Percentiles rank a stretch among this genome's conserved stretches.
Evolutionary conservation across 2,797 vertebrate genomes (phyloP).

Genomic region (Forpus xanthops): DNA sequence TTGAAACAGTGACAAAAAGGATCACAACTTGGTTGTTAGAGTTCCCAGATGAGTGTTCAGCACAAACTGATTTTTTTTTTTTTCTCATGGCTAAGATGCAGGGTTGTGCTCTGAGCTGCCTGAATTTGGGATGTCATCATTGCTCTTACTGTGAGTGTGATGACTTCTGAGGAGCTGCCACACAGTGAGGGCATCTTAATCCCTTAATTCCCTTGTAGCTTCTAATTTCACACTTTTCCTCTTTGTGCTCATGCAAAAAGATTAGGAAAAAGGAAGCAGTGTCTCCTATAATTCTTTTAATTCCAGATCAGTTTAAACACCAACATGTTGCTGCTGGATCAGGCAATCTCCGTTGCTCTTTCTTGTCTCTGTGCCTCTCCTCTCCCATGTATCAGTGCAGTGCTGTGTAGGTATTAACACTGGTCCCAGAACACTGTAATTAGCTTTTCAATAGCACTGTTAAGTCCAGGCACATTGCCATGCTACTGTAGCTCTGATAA

Average conservation of each 20-base stretch:
- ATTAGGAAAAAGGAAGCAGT: neutral
- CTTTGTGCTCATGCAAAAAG: neutral
- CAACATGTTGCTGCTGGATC: neutral
- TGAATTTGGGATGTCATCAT: neutral
- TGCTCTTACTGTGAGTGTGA: neutral
- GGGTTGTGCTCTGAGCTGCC: neutral
- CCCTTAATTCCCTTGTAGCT: neutral
- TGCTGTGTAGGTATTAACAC: neutral
- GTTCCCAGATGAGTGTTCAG: neutral
- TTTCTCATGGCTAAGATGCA: neutral
- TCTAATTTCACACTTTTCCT: neutral
- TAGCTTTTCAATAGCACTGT: constrained; percentile 36
- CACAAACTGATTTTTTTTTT: neutral
- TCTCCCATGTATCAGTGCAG: neutral
- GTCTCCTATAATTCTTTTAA: neutral
- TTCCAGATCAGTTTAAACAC: neutral
- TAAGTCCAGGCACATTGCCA: constrained; percentile 39
- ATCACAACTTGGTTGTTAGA: neutral
- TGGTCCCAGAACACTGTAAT: constrained; percentile 20
- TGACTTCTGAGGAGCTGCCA: neutral
- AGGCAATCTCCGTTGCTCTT: neutral
- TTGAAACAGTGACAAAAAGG: neutral
- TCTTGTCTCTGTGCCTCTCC: neutral
- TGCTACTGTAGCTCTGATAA: constrained; percentile 13
- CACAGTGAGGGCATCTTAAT: neutral